Conservation (phyloP, 2,888 invertebrate genomes). For the Pemphredon lugubris region DNA sequence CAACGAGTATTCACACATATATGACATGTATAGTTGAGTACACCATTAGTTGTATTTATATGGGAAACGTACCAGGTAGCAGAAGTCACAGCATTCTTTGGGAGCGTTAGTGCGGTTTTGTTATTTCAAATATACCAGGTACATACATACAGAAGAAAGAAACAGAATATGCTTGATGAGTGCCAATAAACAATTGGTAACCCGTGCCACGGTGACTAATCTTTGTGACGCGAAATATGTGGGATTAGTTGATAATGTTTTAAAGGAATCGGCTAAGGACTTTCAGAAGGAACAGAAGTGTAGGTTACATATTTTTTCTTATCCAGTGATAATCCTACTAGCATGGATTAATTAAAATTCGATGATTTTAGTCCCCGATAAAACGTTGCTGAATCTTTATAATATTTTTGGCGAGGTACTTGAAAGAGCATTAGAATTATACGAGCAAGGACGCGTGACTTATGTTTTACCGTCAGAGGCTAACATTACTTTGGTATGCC, state of each 20-base stretch:
- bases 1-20: too few relatives aligned
- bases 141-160: background rate
- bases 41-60: too few relatives aligned
- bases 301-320: slow-evolving; percentile 47
- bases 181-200: slow-evolving; percentile 10
- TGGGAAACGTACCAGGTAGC: too few relatives aligned
- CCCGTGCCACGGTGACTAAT: background rate
- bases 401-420: slow-evolving; percentile 84
- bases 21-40: too few relatives aligned
- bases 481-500: slow-evolving; percentile 29
- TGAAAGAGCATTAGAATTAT: slow-evolving; percentile 84
- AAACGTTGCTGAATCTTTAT: slow-evolving; percentile 83
- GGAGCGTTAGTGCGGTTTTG: too few relatives aligned
- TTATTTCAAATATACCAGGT: too few relatives aligned
- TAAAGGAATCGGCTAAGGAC: slow-evolving; percentile 65
- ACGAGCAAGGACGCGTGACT: slow-evolving; percentile 84
- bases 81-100: too few relatives aligned
- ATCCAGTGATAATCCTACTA: background rate
- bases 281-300: slow-evolving; percentile 71
- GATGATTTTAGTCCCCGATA: slow-evolving; percentile 83
- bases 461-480: slow-evolving; percentile 81
- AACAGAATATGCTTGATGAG: slow-evolving; percentile 26
- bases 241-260: slow-evolving; percentile 54
- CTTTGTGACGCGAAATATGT: slow-evolving; percentile 51
- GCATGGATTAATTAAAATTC: background rate